Conservation (phyloP, 2,113 vertebrate genomes). For the Saguinus midas region DNA sequence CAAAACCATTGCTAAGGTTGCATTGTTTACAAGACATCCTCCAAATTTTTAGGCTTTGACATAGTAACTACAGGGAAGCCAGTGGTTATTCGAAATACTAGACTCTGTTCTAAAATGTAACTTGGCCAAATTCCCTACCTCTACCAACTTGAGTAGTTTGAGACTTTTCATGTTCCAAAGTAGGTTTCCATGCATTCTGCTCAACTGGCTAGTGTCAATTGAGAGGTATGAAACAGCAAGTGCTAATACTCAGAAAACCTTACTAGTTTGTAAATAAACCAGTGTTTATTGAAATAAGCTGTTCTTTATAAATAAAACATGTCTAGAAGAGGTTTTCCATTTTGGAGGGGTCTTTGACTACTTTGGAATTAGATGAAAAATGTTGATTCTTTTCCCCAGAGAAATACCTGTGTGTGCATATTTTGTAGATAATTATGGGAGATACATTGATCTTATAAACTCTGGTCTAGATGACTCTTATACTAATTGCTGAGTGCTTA, state of each 20-base stretch:
- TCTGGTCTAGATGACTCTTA: background rate
- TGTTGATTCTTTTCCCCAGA: background rate
- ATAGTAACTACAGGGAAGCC: background rate
- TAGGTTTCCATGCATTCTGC: background rate
- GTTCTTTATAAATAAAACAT: background rate
- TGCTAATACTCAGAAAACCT: background rate
- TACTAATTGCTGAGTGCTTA: background rate
- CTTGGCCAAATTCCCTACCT: background rate
- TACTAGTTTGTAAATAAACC: background rate
- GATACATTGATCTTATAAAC: background rate
- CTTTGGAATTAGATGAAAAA: background rate
- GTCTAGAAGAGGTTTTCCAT: background rate
- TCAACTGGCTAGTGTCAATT: background rate
- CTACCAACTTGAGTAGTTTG: background rate
- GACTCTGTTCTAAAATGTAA: background rate
- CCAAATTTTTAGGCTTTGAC: background rate
- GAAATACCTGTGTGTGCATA: background rate
- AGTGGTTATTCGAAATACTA: background rate
- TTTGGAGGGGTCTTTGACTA: background rate
- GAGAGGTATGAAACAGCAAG: background rate
- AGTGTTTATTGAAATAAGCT: background rate
- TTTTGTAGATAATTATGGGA: background rate
- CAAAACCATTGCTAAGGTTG: background rate
- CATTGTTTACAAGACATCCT: conserved; percentile 12
- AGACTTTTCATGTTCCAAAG: background rate